phyloP scores from a whole-genome alignment of 2,113 vertebrate species.

The Copsychus sechellarum region DNA sequence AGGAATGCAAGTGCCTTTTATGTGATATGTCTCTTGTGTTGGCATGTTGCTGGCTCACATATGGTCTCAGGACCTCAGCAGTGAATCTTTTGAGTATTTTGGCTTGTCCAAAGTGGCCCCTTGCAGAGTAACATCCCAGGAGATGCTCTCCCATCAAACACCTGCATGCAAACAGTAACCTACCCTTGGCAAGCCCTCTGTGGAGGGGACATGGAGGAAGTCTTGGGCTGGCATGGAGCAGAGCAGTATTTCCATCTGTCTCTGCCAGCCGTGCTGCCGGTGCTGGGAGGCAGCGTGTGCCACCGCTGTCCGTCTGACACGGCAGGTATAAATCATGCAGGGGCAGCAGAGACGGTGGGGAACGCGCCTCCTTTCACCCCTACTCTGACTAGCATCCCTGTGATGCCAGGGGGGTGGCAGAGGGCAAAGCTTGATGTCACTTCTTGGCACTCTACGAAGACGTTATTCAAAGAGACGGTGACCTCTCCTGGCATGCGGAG shows the following conservation, averaged over 20 bases:
- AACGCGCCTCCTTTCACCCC: not conserved
- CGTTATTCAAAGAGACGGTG: slow-evolving; percentile 7
- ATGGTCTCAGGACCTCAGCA: not conserved
- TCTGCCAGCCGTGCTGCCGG: accelerated
- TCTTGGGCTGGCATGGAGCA: not conserved
- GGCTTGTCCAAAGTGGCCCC: accelerated
- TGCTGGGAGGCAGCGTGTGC: not conserved
- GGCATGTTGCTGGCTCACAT: accelerated
- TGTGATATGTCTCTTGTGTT: not conserved
- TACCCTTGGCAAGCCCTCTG: not conserved
- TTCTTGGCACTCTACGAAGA: not conserved
- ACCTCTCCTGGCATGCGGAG: not conserved
- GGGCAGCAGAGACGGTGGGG: not conserved
- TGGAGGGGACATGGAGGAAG: not conserved
- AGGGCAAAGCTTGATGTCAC: slow-evolving; percentile 55
- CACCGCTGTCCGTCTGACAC: not conserved
- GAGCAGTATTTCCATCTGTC: not conserved
- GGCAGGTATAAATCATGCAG: slow-evolving; percentile 20
- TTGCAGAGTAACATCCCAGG: not conserved
- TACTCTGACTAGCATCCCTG: not conserved
- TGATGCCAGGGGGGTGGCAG: not conserved
- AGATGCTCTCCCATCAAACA: not conserved
- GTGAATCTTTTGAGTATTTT: accelerated
- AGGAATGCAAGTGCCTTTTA: not conserved
- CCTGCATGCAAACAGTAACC: not conserved